Percentiles rank a stretch among this genome's conserved stretches.
Conservation (phyloP, 2,888 invertebrate genomes). For the Imbricaverruca yamaguchii region DNA sequence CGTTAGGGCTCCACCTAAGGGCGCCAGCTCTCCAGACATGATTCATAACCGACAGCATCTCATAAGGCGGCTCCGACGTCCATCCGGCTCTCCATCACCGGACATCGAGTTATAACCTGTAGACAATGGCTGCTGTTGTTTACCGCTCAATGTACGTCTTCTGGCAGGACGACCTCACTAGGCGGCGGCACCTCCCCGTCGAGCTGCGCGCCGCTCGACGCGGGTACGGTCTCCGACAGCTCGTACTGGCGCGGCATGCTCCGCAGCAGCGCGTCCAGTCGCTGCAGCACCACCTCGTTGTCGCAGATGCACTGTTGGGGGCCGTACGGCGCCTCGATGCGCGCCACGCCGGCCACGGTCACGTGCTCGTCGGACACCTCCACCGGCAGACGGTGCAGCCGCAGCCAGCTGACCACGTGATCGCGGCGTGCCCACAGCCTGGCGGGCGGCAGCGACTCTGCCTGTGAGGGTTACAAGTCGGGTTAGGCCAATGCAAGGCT, state of each 20-base stretch:
- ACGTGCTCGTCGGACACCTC: not conserved
- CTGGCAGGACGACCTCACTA: not conserved
- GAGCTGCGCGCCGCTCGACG: not conserved
- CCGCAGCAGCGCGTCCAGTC: not conserved
- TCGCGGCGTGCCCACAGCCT: not conserved
- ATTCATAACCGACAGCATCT: too few species aligned
- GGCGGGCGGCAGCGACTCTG: not conserved
- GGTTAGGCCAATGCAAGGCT: too few species aligned
- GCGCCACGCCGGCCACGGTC: constrained; percentile 7
- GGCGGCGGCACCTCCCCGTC: not conserved
- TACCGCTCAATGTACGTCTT: too few species aligned
- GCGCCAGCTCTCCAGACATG: too few species aligned
- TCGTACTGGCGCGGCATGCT: not conserved
- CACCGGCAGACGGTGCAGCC: constrained; percentile 12
- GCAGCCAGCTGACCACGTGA: constrained; percentile 9
- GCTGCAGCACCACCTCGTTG: constrained; percentile 12
- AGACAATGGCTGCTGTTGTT: not conserved
- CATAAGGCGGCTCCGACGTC: too few species aligned
- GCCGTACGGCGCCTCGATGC: not conserved
- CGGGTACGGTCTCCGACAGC: not conserved
- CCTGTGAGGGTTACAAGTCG: too few species aligned
- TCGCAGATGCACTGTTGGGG: not conserved
- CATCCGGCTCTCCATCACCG: too few species aligned
- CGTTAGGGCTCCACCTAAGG: too few species aligned
- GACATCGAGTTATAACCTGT: not conserved